Conservation (phyloP, 37 sponge, comb jelly and placozoan species). For the Bolinopsis microptera region DNA sequence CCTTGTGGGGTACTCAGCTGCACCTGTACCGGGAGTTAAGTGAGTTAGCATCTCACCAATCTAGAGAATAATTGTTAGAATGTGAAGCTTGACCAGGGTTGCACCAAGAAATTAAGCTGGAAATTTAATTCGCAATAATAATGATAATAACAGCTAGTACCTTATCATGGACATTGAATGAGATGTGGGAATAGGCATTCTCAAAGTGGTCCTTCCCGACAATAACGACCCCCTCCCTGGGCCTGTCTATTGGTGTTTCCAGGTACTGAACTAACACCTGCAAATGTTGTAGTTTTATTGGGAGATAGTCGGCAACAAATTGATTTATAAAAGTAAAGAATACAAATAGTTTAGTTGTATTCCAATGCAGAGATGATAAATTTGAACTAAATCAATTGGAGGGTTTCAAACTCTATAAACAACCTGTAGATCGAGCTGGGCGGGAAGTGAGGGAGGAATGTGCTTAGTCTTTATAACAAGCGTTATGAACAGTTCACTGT, state of each 20-base stretch:
- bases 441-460: background rate
- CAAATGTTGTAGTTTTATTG: no score
- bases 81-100: no score
- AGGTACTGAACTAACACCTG: constrained; percentile 48
- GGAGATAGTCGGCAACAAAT: background rate
- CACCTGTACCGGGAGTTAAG: no score
- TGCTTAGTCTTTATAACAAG: background rate
- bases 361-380: background rate
- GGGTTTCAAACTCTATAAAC: no score
- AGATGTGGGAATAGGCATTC: background rate
- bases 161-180: background rate
- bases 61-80: no score
- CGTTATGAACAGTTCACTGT: background rate
- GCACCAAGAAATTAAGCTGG: no score
- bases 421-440: constrained; percentile 7
- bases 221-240: background rate
- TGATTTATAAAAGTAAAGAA: no score
- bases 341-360: background rate
- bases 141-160: no score
- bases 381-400: no score
- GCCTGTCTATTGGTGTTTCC: background rate
- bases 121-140: no score
- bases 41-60: no score
- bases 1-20: constrained; percentile 52
- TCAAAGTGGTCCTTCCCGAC: background rate